phyloP scores from a whole-genome alignment of 1,140 invertebrate species.

The Cyrtorhinus lividipennis region DNA sequence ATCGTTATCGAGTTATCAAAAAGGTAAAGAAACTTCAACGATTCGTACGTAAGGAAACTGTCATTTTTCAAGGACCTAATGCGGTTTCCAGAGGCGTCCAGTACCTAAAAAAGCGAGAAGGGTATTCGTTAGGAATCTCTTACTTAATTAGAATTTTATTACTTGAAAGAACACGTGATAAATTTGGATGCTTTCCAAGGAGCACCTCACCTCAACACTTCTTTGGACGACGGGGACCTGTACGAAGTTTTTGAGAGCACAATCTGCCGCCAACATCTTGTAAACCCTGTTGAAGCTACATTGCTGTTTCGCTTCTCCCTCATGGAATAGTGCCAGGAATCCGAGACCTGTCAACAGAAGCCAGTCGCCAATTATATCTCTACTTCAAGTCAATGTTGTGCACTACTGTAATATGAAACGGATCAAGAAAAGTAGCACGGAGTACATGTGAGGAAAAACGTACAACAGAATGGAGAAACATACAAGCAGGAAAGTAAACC shows the following conservation, averaged over 20 bases:
- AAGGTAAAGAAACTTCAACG: slow-evolving; percentile 30
- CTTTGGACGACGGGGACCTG: slow-evolving; percentile 25
- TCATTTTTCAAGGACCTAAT: slow-evolving; percentile 29
- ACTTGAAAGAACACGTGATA: too few relatives aligned
- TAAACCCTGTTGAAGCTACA: slow-evolving; percentile 2
- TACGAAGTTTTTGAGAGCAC: slow-evolving; percentile 23
- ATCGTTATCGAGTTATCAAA: slow-evolving; percentile 31
- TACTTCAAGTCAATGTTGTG: too few relatives aligned
- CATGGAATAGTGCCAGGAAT: not conserved
- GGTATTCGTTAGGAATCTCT: slow-evolving; percentile 14
- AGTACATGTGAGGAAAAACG: too few relatives aligned
- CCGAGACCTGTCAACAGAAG: not conserved
- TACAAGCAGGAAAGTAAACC: too few relatives aligned
- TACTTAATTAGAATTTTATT: too few relatives aligned
- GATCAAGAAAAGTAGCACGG: too few relatives aligned
- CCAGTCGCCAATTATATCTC: too few relatives aligned
- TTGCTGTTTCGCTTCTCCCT: not conserved
- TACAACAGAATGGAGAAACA: too few relatives aligned
- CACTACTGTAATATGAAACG: too few relatives aligned
- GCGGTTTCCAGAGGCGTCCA: slow-evolving; percentile 30
- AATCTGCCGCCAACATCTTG: slow-evolving; percentile 27
- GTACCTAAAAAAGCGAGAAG: slow-evolving; percentile 27
- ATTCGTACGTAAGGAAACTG: slow-evolving; percentile 28
- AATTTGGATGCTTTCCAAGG: not conserved
- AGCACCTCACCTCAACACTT: slow-evolving; percentile 28